A percentile compares a stretch with the other conserved stretches of the same genome.
These are phyloP conservation scores for Oplegnathus fasciatus DNA, from an alignment of 2,113 vertebrate genomes.

Conservation along the genomic window DNA sequence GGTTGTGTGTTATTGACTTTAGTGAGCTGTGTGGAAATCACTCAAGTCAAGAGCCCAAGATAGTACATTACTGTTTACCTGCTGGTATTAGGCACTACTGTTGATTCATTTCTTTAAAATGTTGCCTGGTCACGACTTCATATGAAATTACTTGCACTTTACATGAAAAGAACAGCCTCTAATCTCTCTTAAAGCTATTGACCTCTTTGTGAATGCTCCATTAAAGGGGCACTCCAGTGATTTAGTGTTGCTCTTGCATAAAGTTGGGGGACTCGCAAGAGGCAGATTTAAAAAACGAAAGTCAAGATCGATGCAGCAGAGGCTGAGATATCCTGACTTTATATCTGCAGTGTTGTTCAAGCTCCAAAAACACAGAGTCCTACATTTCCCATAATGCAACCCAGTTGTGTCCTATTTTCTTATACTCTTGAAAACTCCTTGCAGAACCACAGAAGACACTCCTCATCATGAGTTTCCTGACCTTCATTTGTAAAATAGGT, in stretches of 20 bases:
- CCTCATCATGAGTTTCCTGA: not conserved
- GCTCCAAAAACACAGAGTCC: not conserved
- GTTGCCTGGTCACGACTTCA: not conserved
- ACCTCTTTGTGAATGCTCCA: not conserved
- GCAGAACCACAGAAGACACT: not conserved
- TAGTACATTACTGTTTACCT: not conserved
- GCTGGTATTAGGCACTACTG: not conserved
- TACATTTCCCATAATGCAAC: not conserved
- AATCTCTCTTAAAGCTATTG: not conserved
- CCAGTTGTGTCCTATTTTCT: not conserved
- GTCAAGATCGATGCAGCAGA: not conserved
- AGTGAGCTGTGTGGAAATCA: not conserved
- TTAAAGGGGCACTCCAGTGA: not conserved
- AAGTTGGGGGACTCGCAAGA: not conserved
- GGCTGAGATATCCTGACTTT: not conserved
- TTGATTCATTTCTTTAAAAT: not conserved
- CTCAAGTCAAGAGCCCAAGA: not conserved
- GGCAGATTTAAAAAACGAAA: not conserved
- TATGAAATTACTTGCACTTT: not conserved
- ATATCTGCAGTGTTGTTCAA: not conserved
- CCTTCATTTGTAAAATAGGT: no score
- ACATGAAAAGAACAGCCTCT: not conserved
- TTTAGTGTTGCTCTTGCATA: not conserved
- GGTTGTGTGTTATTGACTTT: conserved; percentile 13
- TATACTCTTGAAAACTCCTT: not conserved